phyloP scores from a whole-genome alignment of 2,888 invertebrate species.

The Polylopha cassiicola region DNA sequence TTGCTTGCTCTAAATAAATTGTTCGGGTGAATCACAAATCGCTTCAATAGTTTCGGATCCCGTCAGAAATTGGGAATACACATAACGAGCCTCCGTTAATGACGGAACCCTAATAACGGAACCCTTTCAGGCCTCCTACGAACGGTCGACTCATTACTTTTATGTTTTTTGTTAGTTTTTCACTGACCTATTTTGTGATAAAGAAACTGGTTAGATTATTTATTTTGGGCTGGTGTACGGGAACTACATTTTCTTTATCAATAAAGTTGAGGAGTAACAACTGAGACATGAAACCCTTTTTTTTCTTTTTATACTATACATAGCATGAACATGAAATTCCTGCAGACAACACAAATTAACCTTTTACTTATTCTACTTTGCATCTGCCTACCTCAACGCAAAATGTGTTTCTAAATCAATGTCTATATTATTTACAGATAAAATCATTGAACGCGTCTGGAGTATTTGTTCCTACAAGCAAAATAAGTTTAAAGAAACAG shows the following conservation, averaged over 20 bases:
- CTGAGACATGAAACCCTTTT: too few species aligned
- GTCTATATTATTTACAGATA: constrained; percentile 34
- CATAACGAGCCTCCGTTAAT: constrained; percentile 15
- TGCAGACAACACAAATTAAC: too few species aligned
- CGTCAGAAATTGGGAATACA: constrained; percentile 17
- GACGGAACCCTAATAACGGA: constrained; percentile 20
- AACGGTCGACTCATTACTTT: constrained; percentile 17
- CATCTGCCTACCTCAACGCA: too few species aligned
- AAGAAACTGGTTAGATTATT: neutral
- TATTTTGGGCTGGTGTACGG: neutral
- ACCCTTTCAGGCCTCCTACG: constrained; percentile 18
- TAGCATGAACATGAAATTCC: too few species aligned
- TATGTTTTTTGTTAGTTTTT: constrained; percentile 6
- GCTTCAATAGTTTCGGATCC: constrained; percentile 14
- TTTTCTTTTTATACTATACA: too few species aligned
- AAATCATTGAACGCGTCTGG: constrained; percentile 33
- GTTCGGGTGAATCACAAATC: constrained; percentile 14
- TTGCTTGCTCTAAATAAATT: too few species aligned
- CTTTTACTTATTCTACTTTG: too few species aligned
- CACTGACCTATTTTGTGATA: neutral
- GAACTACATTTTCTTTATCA: too few species aligned
- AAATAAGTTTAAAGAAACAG: constrained; percentile 38
- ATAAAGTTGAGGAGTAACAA: too few species aligned
- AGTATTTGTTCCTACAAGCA: constrained; percentile 28
- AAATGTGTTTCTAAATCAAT: too few species aligned